Conservation (phyloP, 2,888 invertebrate genomes). For the Cetonia aurata region DNA sequence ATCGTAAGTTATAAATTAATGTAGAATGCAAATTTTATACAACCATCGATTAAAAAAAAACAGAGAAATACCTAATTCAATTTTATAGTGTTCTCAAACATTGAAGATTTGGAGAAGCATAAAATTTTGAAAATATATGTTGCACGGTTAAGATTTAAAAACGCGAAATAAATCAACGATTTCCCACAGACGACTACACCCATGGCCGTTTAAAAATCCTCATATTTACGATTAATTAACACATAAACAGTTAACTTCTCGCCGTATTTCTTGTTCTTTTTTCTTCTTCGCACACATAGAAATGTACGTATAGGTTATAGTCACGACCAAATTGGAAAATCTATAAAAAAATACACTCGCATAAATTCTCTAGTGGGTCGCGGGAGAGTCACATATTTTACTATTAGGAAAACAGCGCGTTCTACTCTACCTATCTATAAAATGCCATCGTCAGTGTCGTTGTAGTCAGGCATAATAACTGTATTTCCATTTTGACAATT, state of each 20-base stretch:
- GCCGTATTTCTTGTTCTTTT: slow-evolving; percentile 21
- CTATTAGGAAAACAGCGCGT: slow-evolving; percentile 34
- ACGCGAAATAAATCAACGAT: slow-evolving; percentile 29
- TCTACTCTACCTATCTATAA: slow-evolving; percentile 29
- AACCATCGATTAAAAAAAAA: neutral
- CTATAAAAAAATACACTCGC: slow-evolving; percentile 34
- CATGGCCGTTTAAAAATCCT: slow-evolving; percentile 22
- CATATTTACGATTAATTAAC: slow-evolving; percentile 45
- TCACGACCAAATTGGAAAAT: slow-evolving; percentile 18
- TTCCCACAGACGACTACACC: slow-evolving; percentile 21
- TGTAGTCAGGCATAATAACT: slow-evolving; percentile 34
- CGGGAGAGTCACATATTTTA: slow-evolving; percentile 29
- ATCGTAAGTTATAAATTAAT: too few species aligned
- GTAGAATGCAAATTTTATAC: too few species aligned
- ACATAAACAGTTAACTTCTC: slow-evolving; percentile 38
- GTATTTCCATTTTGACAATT: slow-evolving; percentile 41
- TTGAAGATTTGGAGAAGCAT: too few species aligned
- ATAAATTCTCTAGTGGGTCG: slow-evolving; percentile 30
- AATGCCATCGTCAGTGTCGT: slow-evolving; percentile 26
- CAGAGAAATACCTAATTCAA: neutral
- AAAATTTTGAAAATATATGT: neutral
- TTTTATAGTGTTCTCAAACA: neutral
- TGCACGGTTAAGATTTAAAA: slow-evolving; percentile 27
- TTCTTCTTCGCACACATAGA: slow-evolving; percentile 15
- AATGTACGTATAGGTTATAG: slow-evolving; percentile 11